Base-by-base conservation (phyloP, 2,888 invertebrate species). In the Acrocyrtus sp. region DNA sequence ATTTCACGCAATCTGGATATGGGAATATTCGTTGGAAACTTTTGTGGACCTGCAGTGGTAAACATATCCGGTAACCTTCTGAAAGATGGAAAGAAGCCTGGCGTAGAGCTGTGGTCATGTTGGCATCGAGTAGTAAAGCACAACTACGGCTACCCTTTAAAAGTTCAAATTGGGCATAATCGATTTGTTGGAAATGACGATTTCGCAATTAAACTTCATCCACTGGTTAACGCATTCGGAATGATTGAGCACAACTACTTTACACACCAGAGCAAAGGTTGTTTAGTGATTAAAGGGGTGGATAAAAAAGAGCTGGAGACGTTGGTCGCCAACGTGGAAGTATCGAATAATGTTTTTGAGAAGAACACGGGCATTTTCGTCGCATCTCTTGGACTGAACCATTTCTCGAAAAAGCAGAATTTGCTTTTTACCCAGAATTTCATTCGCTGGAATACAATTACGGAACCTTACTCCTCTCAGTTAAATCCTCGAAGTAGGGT, bases 1-100 rank as follows among this genome's bases (percentile, higher is more conserved):
- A 90, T 99, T 82, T 90, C 91, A 78, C 90, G 91, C 76, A 99
- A 99, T 84, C 86, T 92, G 6, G 94, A 96, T 83, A 89, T 92
- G 34, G 98, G 96, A 0, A 88, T 98, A 48, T 85, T 96, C 58
- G 91, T 98, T 78, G 97, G 98, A 2, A 99, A 99, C 84, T 96
- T 91, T 83, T 98, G 98, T 82, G 91, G 91, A 4, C 90, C 81
- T 89, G 76, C 91, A 50, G 90, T 91, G 86, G 90, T 97, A 0
- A 98, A 98, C 84, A 88, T 97, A n/a, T 95, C 94, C 0, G 93
- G 93, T n/a, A 96, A 95, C 83, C 89, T 88, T 84, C 95, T 98
- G 84, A 92, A 91, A 80, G 89, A 90, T 53, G 94, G 94, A 81
- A 83, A 88, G 27, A 90, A 90, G 81, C 92, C 92, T 73, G 94